phyloP scores from a whole-genome alignment of 1,140 invertebrate genomes.

The Heliothis subflexa region DNA sequence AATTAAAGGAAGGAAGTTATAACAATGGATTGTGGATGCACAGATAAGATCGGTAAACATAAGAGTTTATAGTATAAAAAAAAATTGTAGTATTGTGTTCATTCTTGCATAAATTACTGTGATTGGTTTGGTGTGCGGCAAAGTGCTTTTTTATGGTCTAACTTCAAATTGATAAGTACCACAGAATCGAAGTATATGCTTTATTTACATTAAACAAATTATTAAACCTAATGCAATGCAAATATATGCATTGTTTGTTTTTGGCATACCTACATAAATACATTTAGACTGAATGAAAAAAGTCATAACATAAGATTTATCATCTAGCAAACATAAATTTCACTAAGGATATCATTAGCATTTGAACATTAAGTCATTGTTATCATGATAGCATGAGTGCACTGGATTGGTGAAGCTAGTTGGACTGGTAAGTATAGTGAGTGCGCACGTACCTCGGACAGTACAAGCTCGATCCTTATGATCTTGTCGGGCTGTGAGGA shows the following conservation, averaged over 20 bases:
- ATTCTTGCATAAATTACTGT: not conserved
- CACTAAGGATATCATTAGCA: slow-evolving; percentile 17
- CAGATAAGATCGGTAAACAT: not conserved
- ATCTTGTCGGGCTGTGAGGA: slow-evolving; percentile 89
- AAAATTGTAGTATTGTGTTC: not conserved
- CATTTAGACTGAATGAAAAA: too few relatives aligned
- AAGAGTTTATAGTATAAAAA: not conserved
- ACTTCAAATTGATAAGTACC: too few relatives aligned
- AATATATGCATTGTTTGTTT: too few relatives aligned
- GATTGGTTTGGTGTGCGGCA: not conserved
- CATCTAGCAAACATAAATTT: not conserved
- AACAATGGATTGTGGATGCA: not conserved
- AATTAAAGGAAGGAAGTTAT: slow-evolving; percentile 10
- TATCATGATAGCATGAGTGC: slow-evolving; percentile 25
- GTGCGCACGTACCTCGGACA: slow-evolving; percentile 91
- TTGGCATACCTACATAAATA: too few relatives aligned
- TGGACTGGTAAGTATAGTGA: not conserved
- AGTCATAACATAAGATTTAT: not conserved
- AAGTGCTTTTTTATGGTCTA: not conserved
- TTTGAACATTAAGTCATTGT: slow-evolving; percentile 21
- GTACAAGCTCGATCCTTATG: slow-evolving; percentile 93
- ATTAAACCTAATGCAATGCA: too few relatives aligned
- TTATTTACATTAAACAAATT: too few relatives aligned
- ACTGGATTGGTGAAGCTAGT: slow-evolving; percentile 9
- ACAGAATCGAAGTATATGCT: too few relatives aligned